phyloP scores from a whole-genome alignment of 2,113 vertebrate genomes.

The Percopsis transmontana region DNA sequence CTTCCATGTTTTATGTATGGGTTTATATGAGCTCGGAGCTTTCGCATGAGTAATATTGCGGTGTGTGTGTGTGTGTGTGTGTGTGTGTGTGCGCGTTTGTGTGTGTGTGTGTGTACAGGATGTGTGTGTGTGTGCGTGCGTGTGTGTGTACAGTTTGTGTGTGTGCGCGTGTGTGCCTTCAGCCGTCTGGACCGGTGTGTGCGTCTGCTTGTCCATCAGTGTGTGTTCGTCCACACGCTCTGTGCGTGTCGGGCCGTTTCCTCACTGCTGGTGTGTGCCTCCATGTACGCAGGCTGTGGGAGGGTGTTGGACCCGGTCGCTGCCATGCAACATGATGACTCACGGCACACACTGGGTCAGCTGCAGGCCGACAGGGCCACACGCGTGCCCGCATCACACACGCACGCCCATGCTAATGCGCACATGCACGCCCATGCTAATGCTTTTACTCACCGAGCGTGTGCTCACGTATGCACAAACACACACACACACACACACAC shows the following conservation, averaged over 20 bases:
- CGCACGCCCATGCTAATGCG: not conserved
- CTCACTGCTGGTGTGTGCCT: too few species aligned
- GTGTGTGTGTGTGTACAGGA: not conserved
- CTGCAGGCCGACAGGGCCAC: slow-evolving; percentile 24
- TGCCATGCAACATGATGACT: slow-evolving; percentile 36
- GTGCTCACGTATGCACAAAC: not conserved
- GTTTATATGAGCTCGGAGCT: not conserved
- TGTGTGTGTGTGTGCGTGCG: not conserved
- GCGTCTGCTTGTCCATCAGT: not conserved
- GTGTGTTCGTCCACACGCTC: too few species aligned
- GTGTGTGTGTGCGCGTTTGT: not conserved
- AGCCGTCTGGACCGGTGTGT: not conserved
- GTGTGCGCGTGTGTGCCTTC: not conserved
- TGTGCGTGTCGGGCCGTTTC: too few species aligned
- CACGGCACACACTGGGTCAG: slow-evolving; percentile 36
- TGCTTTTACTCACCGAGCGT: not conserved
- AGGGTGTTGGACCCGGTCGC: slow-evolving; percentile 18
- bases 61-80: slow-evolving; percentile 9
- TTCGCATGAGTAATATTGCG: slow-evolving; percentile 5
- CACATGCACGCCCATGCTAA: not conserved
- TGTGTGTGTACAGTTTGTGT: too few species aligned
- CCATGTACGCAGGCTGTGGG: not conserved
- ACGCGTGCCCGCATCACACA: slow-evolving; percentile 17
- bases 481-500: slow-evolving; percentile 11
- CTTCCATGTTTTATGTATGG: slow-evolving; percentile 34